Percentiles rank a stretch among this genome's conserved stretches.
Evolutionary conservation across 2,113 vertebrate species (phyloP).

Genomic region (Phycodurus eques): DNA sequence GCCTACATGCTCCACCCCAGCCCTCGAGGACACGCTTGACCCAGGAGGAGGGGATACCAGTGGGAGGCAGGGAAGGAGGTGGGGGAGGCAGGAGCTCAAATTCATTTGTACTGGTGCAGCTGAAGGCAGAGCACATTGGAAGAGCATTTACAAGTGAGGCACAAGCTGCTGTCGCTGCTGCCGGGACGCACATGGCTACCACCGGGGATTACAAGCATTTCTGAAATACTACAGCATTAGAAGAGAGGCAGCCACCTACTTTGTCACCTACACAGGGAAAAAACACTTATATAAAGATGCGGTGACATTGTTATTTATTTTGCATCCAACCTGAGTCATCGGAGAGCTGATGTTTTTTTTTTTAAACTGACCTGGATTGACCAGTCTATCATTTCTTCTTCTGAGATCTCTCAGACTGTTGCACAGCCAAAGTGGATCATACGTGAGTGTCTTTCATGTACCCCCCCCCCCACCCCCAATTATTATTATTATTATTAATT

Average conservation of each 20-base stretch:
- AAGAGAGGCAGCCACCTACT: slow-evolving; percentile 12
- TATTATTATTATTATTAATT: background rate
- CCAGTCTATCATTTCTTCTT: slow-evolving; percentile 2
- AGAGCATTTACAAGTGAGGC: slow-evolving; percentile 38
- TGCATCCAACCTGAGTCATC: slow-evolving; percentile 12
- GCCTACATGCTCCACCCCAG: slow-evolving; percentile 58
- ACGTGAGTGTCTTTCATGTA: slow-evolving; percentile 28
- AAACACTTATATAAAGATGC: slow-evolving; percentile 23
- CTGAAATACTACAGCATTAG: slow-evolving; percentile 22
- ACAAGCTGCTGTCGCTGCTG: slow-evolving; percentile 9
- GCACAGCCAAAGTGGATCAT: slow-evolving; percentile 15
- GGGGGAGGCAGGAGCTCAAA: slow-evolving; percentile 52
- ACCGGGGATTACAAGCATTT: slow-evolving; percentile 8
- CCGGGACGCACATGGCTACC: slow-evolving; percentile 35
- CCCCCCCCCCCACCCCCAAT: background rate
- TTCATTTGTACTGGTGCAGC: slow-evolving; percentile 57
- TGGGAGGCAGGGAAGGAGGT: slow-evolving; percentile 5
- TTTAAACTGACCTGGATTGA: background rate
- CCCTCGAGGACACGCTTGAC: slow-evolving; percentile 66
- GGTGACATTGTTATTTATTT: slow-evolving; percentile 11
- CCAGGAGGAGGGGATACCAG: slow-evolving; percentile 59
- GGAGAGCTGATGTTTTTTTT: slow-evolving; percentile 5
- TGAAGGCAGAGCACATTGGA: slow-evolving; percentile 51
- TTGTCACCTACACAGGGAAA: slow-evolving; percentile 12
- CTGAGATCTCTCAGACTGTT: background rate